Evolutionary conservation across 2,113 vertebrate species (phyloP).

Genomic region (Pleuronectes platessa): DNA sequence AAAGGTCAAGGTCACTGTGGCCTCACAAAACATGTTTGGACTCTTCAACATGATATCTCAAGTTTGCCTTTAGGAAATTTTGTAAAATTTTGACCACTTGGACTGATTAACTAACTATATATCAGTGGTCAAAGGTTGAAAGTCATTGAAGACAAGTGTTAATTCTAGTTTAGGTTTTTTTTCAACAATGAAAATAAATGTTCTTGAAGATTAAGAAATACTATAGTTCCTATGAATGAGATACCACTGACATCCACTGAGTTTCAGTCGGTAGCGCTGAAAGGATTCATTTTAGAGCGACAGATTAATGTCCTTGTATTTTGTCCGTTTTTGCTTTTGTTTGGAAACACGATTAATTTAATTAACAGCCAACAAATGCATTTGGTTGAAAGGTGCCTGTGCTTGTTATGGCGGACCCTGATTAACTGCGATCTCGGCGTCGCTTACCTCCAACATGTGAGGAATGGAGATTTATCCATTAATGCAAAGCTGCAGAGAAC

Average conservation of each 20-base stretch:
- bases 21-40: no score
- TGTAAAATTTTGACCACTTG: background rate
- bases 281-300: background rate
- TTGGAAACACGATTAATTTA: slow-evolving; percentile 21
- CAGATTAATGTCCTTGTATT: slow-evolving; percentile 4
- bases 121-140: no score
- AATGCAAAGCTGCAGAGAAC: slow-evolving; percentile 16
- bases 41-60: no score
- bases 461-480: slow-evolving; percentile 54
- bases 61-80: no score
- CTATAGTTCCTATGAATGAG: background rate
- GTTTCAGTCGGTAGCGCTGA: background rate
- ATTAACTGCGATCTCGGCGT: slow-evolving; percentile 8
- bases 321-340: background rate
- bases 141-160: no score
- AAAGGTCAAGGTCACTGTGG: no score
- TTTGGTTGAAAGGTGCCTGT: slow-evolving; percentile 9
- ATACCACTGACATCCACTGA: background rate
- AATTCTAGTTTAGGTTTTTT: no score
- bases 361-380: slow-evolving; percentile 35
- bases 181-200: background rate
- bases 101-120: background rate
- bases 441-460: slow-evolving; percentile 12
- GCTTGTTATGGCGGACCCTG: slow-evolving; percentile 9
- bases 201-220: background rate